Percentiles rank a stretch among this genome's conserved stretches.
Evolutionary conservation across 2,888 invertebrate species (phyloP).

Genomic region (Pollenia angustigena): DNA sequence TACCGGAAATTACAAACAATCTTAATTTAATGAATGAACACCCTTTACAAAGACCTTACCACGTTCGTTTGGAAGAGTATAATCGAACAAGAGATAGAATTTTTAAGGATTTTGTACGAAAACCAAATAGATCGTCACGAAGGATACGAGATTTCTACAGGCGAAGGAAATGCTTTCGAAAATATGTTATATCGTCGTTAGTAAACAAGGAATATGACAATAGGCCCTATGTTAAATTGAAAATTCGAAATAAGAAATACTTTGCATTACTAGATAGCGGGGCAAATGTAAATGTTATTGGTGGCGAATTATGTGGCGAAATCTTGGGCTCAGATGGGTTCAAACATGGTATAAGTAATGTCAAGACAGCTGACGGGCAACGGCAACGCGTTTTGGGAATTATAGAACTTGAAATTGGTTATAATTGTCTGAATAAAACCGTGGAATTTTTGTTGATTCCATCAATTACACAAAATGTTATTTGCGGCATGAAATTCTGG

Average conservation of each 20-base stretch:
- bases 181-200: background rate
- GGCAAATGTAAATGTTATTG: too few relatives aligned
- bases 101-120: background rate
- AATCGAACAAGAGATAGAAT: background rate
- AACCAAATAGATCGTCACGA: background rate
- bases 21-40: too few relatives aligned
- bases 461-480: slow-evolving; percentile 6
- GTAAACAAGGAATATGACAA: background rate
- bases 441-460: slow-evolving; percentile 19
- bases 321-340: background rate
- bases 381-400: background rate
- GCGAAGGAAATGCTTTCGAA: too few relatives aligned
- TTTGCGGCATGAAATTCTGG: background rate
- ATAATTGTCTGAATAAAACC: background rate
- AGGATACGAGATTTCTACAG: background rate
- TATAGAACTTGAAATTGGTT: background rate
- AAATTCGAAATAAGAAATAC: too few relatives aligned
- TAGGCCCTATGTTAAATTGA: background rate
- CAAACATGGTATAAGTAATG: background rate
- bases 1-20: background rate
- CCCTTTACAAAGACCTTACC: background rate
- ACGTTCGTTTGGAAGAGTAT: slow-evolving; percentile 2
- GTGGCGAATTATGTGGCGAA: background rate
- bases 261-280: background rate
- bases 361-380: slow-evolving; percentile 1